Evolutionary conservation across 2,797 vertebrate species (phyloP), one percentile per base, ranked within the genome.

Genomic region (Tinamus major): DNA sequence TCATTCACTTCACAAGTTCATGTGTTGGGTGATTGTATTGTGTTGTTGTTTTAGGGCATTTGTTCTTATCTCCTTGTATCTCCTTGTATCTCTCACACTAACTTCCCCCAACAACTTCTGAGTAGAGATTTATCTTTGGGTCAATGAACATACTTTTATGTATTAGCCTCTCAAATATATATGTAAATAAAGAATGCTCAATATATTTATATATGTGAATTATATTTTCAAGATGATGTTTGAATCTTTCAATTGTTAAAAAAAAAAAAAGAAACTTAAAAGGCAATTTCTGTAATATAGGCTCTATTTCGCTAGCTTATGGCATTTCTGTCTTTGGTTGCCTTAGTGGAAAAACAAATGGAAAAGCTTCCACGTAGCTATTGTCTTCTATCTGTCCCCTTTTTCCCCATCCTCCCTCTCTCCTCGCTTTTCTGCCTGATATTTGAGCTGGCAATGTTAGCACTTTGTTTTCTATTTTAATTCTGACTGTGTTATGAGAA

Each of bases 401-500:
- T 44, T 27, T 75, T 59, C 23, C 37, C 51, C 29, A 65, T 23
- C 20, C 10, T 55, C 8, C 26, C 87, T 80, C 31, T 55, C 76
- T 81, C 46, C 39, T 49, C 83, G 19, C 53, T 92, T 80, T 78
- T 92, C 29, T 82, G 68, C 23, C 21, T 8, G 2, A 13, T 56
- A 68, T 31, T 46, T 79, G 55, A 71, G 59, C 18, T 89, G 39
- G 59, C 74, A 84, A 46, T 64, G 16, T 63, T 75, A 89, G 69
- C 82, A 39, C 55, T 90, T 88, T 1, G 13, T 79, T 94, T 95
- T 55, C 41, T 95, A 2, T 87, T 94, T 21, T 44, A 72, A 59
- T 91, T 83, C 39, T 65, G 27, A 77, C 27, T 68, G 88, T 10
- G 0, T 41, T 70, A 78, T 74, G 29, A 68, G 24, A 68, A 49